Percentiles rank a stretch among this genome's conserved stretches.
These are phyloP conservation scores for Pseudanteris insignis DNA, from an alignment of 2,888 invertebrate genomes.

Conservation along the genomic window DNA sequence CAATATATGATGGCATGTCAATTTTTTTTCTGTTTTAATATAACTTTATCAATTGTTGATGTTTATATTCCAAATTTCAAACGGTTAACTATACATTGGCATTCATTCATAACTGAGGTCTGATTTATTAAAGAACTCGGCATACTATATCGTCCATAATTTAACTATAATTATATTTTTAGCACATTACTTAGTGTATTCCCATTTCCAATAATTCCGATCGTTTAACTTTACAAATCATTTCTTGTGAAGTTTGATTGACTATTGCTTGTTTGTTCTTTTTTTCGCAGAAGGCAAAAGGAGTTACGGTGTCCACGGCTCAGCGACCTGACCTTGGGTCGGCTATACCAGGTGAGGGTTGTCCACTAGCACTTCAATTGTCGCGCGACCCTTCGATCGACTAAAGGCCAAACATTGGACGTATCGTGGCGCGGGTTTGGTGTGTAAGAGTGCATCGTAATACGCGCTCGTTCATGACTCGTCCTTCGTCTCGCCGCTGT, in stretches of 20 bases:
- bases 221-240: no score
- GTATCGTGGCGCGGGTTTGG: neutral
- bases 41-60: no score
- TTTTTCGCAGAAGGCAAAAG: constrained; percentile 13
- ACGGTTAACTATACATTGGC: no score
- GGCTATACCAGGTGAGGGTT: constrained; percentile 59
- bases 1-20: no score
- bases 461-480: constrained; percentile 28
- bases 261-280: neutral
- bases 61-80: no score
- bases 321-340: constrained; percentile 65
- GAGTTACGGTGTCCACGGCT: constrained; percentile 52
- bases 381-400: constrained; percentile 31
- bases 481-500: constrained; percentile 9
- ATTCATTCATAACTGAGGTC: no score
- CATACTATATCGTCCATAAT: no score
- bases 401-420: constrained; percentile 3
- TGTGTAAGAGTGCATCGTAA: constrained; percentile 16
- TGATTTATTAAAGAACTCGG: no score
- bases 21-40: no score
- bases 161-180: no score
- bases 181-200: no score
- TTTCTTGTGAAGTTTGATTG: neutral
- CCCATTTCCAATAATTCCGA: no score
- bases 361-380: constrained; percentile 6